Evolutionary conservation across 2,888 invertebrate genomes (phyloP).

Genomic region (Drosophila kuntzei): DNA sequence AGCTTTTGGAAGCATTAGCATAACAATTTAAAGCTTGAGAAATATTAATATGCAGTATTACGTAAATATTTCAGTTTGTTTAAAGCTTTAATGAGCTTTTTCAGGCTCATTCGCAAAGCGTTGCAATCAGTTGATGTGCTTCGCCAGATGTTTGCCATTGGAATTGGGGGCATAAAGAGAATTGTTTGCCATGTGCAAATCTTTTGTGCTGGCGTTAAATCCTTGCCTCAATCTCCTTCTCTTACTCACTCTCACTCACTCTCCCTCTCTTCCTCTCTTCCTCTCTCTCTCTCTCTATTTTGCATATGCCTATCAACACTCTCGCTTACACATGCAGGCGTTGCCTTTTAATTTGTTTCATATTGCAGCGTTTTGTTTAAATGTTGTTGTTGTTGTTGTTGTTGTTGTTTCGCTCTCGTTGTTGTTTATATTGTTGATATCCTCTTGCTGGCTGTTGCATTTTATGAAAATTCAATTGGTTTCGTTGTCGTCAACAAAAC

Average conservation of each 20-base stretch:
- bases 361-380: conserved; percentile 79
- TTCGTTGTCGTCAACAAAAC: conserved; percentile 65
- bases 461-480: conserved; percentile 79
- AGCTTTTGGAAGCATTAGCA: no score
- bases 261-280: not conserved
- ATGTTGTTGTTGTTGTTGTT: conserved; percentile 55
- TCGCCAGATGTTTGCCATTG: conserved; percentile 44
- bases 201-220: conserved; percentile 68
- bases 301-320: conserved; percentile 8
- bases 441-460: conserved; percentile 54
- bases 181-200: conserved; percentile 70
- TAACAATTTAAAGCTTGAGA: no score
- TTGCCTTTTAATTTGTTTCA: conserved; percentile 78
- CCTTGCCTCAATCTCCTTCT: conserved; percentile 26
- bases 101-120: conserved; percentile 31
- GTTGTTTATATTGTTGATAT: conserved; percentile 58
- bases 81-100: conserved; percentile 12
- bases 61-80: not conserved
- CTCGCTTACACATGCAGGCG: conserved; percentile 34
- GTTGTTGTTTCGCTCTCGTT: conserved; percentile 43
- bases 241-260: not conserved
- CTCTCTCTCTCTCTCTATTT: not conserved
- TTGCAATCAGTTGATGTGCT: conserved; percentile 60
- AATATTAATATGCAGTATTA: no score
- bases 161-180: conserved; percentile 60